phyloP scores from a whole-genome alignment of 2,113 vertebrate genomes.

The Austrofundulus limnaeus region DNA sequence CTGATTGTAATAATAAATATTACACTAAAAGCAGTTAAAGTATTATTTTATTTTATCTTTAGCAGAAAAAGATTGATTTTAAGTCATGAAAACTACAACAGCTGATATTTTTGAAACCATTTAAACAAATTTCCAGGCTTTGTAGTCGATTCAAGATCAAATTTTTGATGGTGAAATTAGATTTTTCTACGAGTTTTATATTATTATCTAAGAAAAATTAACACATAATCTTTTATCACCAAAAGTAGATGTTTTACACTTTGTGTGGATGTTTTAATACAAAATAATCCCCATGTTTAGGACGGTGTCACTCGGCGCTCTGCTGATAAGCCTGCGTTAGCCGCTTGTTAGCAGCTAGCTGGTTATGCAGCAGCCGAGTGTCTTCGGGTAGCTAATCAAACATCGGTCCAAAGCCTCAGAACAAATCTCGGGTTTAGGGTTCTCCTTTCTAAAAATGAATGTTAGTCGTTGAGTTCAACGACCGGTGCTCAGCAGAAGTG shows the following conservation, averaged over 20 bases:
- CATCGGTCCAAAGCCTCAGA: constrained; percentile 48
- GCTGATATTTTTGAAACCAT: not conserved
- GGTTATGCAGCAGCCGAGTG: constrained; percentile 66
- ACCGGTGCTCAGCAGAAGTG: not conserved
- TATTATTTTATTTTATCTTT: too few relatives aligned
- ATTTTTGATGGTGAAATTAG: not conserved
- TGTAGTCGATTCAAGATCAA: constrained; percentile 9
- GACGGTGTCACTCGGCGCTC: constrained; percentile 37
- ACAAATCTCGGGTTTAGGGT: not conserved
- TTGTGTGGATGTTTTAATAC: not conserved
- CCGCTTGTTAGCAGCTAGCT: constrained; percentile 62
- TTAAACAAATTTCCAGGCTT: not conserved
- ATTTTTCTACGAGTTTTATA: not conserved
- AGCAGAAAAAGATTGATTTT: too few relatives aligned
- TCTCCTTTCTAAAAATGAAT: constrained; percentile 7
- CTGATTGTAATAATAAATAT: too few relatives aligned
- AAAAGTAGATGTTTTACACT: not conserved
- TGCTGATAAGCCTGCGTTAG: constrained; percentile 39
- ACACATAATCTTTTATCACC: too few relatives aligned
- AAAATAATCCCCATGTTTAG: not conserved
- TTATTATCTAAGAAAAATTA: not conserved
- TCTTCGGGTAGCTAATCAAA: constrained; percentile 58
- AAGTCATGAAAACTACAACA: too few relatives aligned
- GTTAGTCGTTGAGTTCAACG: not conserved
- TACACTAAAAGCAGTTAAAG: too few relatives aligned